Evolutionary conservation across 37 sponge, comb jelly and placozoan genomes (phyloP).

Genomic region (Tethya wilhelma): DNA sequence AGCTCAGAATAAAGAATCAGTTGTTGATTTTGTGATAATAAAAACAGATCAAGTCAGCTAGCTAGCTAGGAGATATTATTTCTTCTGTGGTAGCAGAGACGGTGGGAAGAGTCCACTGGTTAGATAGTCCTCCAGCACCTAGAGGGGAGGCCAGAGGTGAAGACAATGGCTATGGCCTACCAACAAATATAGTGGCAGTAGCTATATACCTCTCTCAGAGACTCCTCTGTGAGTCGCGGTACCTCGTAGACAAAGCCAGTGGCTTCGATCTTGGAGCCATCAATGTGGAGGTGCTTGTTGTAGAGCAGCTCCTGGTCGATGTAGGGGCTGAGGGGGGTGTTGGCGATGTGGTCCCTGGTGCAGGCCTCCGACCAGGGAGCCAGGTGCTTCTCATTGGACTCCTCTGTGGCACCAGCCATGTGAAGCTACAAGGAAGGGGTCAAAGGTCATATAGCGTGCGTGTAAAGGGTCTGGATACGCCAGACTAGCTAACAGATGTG

Average conservation of each 20-base stretch:
- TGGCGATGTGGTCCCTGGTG: slow-evolving; percentile 57
- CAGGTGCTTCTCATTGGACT: slow-evolving; percentile 98
- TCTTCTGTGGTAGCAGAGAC: slow-evolving; percentile 31
- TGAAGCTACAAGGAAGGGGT: slow-evolving; percentile 42
- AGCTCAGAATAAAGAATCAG: no score
- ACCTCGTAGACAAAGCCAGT: slow-evolving; percentile 81
- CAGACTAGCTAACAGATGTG: no score
- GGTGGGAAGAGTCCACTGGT: slow-evolving; percentile 52
- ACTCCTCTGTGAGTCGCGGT: slow-evolving; percentile 61
- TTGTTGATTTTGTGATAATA: no score
- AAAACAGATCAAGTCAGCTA: no score
- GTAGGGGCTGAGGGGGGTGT: slow-evolving; percentile 96
- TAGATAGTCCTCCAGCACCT: slow-evolving; percentile 46
- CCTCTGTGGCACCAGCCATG: slow-evolving; percentile 77
- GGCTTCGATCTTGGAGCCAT: slow-evolving; percentile 77
- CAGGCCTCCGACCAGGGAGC: slow-evolving; percentile 96
- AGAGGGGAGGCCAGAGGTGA: background rate
- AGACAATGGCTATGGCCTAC: slow-evolving; percentile 15
- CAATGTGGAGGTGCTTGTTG: slow-evolving; percentile 78
- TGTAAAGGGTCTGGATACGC: no score
- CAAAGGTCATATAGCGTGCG: no score
- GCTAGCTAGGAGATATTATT: background rate
- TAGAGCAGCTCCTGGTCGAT: slow-evolving; percentile 87
- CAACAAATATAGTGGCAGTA: background rate
- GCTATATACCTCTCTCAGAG: slow-evolving; percentile 70